phyloP scores from a whole-genome alignment of 1,140 invertebrate genomes.

The Ganaspis sp. region DNA sequence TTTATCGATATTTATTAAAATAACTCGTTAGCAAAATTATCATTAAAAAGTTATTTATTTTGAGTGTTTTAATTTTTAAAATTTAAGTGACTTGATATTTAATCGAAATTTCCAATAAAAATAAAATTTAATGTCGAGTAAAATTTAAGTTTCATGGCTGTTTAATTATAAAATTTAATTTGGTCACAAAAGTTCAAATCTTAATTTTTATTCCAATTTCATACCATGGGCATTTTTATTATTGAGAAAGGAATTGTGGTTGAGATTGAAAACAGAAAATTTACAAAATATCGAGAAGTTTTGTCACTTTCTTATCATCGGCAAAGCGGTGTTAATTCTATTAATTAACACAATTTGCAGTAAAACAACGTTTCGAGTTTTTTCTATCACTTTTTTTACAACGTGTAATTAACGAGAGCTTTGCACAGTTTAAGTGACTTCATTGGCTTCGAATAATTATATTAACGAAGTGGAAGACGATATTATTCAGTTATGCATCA shows the following conservation, averaged over 20 bases:
- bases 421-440: neutral
- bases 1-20: neutral
- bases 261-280: neutral
- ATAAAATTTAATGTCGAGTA: neutral
- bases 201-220: too few species aligned
- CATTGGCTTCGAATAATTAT: slow-evolving; percentile 11
- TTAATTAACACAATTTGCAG: neutral
- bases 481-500: slow-evolving; percentile 21
- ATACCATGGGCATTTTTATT: too few species aligned
- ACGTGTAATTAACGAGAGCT: neutral
- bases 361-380: neutral
- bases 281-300: neutral
- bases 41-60: too few species aligned
- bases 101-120: too few species aligned
- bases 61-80: too few species aligned
- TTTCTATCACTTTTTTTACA: too few species aligned
- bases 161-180: too few species aligned
- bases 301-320: neutral
- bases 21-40: too few species aligned
- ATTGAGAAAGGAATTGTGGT: neutral
- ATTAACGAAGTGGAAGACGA: slow-evolving; percentile 29
- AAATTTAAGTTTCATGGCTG: neutral
- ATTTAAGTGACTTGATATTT: too few species aligned
- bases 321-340: neutral
- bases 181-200: too few species aligned